Base-by-base conservation (phyloP, 2,113 vertebrate genomes). In the Ageneiosus marmoratus region DNA sequence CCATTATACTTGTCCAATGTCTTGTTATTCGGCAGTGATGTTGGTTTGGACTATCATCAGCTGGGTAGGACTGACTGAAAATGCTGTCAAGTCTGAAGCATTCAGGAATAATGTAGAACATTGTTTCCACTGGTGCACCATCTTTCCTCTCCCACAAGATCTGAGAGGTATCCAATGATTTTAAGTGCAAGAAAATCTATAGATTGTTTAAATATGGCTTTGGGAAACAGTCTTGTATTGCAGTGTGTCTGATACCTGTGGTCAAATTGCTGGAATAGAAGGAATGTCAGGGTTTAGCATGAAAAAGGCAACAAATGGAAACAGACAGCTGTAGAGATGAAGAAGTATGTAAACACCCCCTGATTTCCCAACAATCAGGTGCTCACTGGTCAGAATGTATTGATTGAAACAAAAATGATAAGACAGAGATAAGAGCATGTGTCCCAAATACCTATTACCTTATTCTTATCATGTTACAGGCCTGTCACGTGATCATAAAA, bases 21-120 rank as follows among this genome's bases (percentile, higher is more conserved):
- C 69, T 81, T 41, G 46, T 75, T 56, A 77, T 63, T 86, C 58
- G 41, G 84, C 67, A 65, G 16, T 29, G 73, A 32, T 79, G 48
- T 5, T 41, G 16, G 75, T 63, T 29, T 29, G 53, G 55, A 67
- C n/a, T 32, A 27, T 15, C 69, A n/a, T 70, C 41, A 46, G 5
- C 24, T 32, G 15, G 15, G 48, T 0, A 32, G 8, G 27, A 75
- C 15, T 51, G 46, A 24, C 6, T 77, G 20, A 22, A 22, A 76
- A 22, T 34, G 29, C 29, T 37, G 72, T 53, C 46, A 9, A 62
- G 20, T 58, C 69, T 51, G 56, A 44, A 51, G 62, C 15, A 41
- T 84, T 65, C 24, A n/a, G 27, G 10, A 24, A 13, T 80, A 29
- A 41, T 32, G 32, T 50, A 34, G 18, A n/a, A 63, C 11, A 73